A percentile compares a stretch with the other conserved stretches of the same genome.
Evolutionary conservation across 37 sponge, comb jelly and placozoan species (phyloP).

Genomic region (Geodia barretti): DNA sequence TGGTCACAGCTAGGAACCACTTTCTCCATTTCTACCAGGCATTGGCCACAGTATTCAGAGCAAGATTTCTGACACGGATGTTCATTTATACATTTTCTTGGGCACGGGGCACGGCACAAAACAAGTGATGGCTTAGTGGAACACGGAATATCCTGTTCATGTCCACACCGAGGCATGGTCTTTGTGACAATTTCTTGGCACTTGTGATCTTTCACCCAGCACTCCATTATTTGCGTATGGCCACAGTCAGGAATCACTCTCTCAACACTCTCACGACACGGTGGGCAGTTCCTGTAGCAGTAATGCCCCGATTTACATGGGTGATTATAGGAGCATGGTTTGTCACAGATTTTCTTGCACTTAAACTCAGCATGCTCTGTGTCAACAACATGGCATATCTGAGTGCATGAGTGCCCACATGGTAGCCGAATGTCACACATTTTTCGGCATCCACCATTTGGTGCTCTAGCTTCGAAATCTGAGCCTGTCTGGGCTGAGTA

Average conservation of each 20-base stretch:
- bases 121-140: constrained; percentile 2
- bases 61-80: constrained; percentile 18
- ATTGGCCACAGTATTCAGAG: no score
- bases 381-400: constrained; percentile 61
- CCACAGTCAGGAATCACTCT: constrained; percentile 53
- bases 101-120: neutral
- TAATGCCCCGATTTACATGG: constrained; percentile 25
- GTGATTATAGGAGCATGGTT: constrained; percentile 32
- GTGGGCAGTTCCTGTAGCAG: constrained; percentile 30
- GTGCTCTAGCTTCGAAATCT: constrained; percentile 58
- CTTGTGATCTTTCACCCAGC: no score
- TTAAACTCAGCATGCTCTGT: constrained; percentile 53
- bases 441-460: constrained; percentile 75
- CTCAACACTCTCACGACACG: constrained; percentile 20
- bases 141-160: constrained; percentile 23
- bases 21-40: constrained; percentile 1
- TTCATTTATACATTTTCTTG: constrained; percentile 4
- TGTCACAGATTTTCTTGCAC: constrained; percentile 61
- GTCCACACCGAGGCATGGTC: constrained; percentile 48
- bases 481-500: constrained; percentile 12
- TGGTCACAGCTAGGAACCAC: constrained; percentile 49
- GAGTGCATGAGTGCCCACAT: constrained; percentile 76
- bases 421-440: constrained; percentile 52
- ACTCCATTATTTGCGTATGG: constrained; percentile 40
- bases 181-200: constrained; percentile 27